Evolutionary conservation across 2,113 vertebrate genomes (phyloP), one percentile per base, ranked within the genome.

Genomic region (Struthidea cinerea): DNA sequence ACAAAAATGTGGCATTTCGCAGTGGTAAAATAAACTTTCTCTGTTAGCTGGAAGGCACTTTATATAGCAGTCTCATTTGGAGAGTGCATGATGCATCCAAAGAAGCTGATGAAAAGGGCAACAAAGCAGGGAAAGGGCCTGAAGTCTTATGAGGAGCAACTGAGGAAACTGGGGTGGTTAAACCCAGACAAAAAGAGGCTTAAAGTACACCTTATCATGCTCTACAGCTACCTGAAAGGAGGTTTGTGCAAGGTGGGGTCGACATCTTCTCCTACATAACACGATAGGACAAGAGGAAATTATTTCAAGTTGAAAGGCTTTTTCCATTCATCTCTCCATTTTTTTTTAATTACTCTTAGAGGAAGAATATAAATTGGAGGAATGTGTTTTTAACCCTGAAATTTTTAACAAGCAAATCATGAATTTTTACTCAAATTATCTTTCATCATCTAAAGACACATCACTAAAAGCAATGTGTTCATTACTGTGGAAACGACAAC

Each of bases 171-270:
- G 14, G 5, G 3, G 11, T 22, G 16, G 4, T 59, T 59, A 86
- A 68, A 27, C 17, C 11, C 20, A 17, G 26, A 42, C 16, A 42
- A 42, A 49, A 57, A 21, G 26, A 32, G 9, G 32, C 32, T 55
- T 55, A 21, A 20, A 55, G 53, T 33, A 20, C 32, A 33, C 19
- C 6, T 59, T 26, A 35, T 24, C 1, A 1, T 50, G 30, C 13
- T 67, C 42, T 50, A 35, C 32, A 42, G 32, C 42, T 42, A 50
- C 4, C 16, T 42, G 20, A 67, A 67, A 76, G 52, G 11, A 50
- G 20, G 4, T 26, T 67, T 49, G 49, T 2, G 1, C 11, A 32
- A 22, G 35, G 5, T n/a, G 7, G 8, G 6, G 4, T 50, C 0
- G 0, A 9, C 21, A 21, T 26, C 30, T 50, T 86, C 44, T 57